Evolutionary conservation across 2,113 vertebrate genomes (phyloP), one percentile per base, ranked within the genome.

Genomic region (Mixornis gularis): DNA sequence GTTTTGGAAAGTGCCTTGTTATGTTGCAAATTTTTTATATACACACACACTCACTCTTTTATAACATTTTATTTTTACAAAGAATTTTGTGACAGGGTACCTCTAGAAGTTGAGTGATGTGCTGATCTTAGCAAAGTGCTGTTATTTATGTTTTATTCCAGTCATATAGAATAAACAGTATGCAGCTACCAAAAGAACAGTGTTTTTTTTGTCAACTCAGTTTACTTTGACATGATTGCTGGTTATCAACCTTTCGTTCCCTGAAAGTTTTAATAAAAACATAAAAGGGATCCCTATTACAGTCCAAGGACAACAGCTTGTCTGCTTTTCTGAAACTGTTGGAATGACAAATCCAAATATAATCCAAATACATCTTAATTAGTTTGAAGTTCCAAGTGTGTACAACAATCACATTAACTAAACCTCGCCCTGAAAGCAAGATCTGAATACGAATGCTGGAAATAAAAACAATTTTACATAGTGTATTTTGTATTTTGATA

Each of bases 331-430:
- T 74, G 52, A 71, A 88, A 71, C 27, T 66, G 36, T 14, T 73
- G 87, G 86, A 93, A 92, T 68, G 81, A 44, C 87, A 92, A 86
- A 90, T 89, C 43, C 69, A 86, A 92, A 68, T 41, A 69, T 55
- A 87, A 95, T 62, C 41, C 36, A 90, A 78, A 76, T 79, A 93
- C 10, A 69, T 81, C 51, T 89, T 81, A 81, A 87, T 46, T 38
- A 53, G 44, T 79, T 38, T 86, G 53, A 77, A 90, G 90, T 81
- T 92, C 46, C 70, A 92, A 89, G 29, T 13, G 29, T 9, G 41
- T 41, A 36, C 17, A 85, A 78, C 34, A 87, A 64, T 72, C 6
- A 2, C 32, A 65, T 52, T 60, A 86, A 68, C 36, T 38, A 52
- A 93, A 87, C 38, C 83, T 55, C 56, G 44, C 76, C 60, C 53